Conservation (phyloP, 64 coral and sea anemone genomes). For the Trachythela sp. region DNA sequence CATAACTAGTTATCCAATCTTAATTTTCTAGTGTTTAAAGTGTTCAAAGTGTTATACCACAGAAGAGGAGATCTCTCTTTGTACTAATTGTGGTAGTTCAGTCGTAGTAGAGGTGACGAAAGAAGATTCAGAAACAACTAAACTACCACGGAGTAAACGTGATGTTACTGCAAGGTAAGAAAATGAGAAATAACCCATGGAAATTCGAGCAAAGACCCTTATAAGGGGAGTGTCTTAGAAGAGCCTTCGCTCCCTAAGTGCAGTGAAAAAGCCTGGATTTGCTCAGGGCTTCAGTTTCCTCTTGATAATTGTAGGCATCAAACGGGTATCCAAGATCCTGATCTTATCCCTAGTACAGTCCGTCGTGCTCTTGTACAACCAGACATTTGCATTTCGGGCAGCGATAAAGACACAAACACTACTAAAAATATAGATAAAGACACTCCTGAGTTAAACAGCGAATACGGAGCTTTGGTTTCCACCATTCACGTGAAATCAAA, state of each 20-base stretch:
- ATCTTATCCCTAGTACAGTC: neutral
- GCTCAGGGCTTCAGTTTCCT: neutral
- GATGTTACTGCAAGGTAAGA: neutral
- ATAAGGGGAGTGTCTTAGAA: no score
- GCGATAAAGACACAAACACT: neutral
- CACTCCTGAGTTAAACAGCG: neutral
- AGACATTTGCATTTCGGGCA: neutral
- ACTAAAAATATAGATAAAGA: neutral
- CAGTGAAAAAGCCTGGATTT: neutral
- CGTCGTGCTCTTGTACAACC: neutral
- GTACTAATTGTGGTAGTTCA: neutral
- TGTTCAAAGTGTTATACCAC: neutral
- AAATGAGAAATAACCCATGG: no score
- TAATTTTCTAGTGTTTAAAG: neutral
- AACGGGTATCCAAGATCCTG: neutral
- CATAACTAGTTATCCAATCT: no score
- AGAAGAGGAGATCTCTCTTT: neutral
- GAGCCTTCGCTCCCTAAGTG: no score
- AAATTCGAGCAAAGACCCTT: no score
- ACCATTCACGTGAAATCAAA: neutral
- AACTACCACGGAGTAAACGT: neutral
- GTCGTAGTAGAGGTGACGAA: neutral
- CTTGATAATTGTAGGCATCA: neutral
- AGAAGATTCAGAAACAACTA: neutral
- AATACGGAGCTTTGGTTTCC: neutral